Evolutionary conservation across 2,113 vertebrate genomes (phyloP).

Genomic region (Rhinoptilus africanus): DNA sequence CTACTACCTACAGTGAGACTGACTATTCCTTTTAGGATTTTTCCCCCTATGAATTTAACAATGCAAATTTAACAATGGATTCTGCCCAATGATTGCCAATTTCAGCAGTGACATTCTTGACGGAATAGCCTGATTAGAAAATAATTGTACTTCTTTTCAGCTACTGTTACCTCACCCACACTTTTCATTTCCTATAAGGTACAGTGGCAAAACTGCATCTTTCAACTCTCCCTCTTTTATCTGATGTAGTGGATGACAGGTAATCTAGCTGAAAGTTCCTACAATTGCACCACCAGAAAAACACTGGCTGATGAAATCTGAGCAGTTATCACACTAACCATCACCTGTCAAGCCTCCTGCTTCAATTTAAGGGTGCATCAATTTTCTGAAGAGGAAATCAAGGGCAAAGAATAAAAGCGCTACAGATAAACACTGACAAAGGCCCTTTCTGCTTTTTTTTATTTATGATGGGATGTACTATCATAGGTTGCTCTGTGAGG

Average conservation of each 20-base stretch:
- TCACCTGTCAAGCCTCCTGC: slow-evolving; percentile 98
- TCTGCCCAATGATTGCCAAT: slow-evolving; percentile 61
- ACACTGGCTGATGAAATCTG: slow-evolving; percentile 98
- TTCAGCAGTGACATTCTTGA: slow-evolving; percentile 66
- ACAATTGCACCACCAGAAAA: slow-evolving; percentile 94
- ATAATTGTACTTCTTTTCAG: slow-evolving; percentile 72
- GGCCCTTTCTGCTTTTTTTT: slow-evolving; percentile 90
- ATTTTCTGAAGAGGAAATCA: slow-evolving; percentile 99
- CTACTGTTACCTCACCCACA: slow-evolving; percentile 74
- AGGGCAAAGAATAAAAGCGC: slow-evolving; percentile 98
- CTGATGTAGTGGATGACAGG: slow-evolving; percentile 96
- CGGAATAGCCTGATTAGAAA: slow-evolving; percentile 75
- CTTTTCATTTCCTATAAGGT: slow-evolving; percentile 83
- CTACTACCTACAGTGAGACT: slow-evolving; percentile 6
- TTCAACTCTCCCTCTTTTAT: slow-evolving; percentile 92
- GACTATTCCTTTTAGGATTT: slow-evolving; percentile 35
- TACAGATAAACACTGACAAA: slow-evolving; percentile 99
- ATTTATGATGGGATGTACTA: slow-evolving; percentile 99
- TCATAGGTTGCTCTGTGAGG: slow-evolving; percentile 86
- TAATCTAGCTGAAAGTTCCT: slow-evolving; percentile 99
- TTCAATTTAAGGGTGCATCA: slow-evolving; percentile 99
- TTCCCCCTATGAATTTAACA: slow-evolving; percentile 47
- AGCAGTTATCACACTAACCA: slow-evolving; percentile 99
- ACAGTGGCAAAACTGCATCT: slow-evolving; percentile 83
- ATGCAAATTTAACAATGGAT: slow-evolving; percentile 70